These are phyloP conservation scores for Eutrigla gurnardus DNA, from an alignment of 2,797 vertebrate genomes.

Conservation along the genomic window DNA sequence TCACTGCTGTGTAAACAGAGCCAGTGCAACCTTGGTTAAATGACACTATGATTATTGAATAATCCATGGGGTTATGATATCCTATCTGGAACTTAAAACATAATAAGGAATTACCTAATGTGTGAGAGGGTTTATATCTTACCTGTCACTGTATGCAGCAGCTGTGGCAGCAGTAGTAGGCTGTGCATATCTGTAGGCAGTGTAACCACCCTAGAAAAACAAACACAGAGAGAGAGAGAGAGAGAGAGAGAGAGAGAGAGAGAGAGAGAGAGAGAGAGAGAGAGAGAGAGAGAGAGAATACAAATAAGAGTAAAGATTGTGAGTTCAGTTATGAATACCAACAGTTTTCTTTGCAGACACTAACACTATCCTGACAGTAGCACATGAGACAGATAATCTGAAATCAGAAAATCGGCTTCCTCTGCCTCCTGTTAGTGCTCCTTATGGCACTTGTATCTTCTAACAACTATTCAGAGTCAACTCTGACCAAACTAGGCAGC, in stretches of 20 bases:
- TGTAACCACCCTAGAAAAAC: slow-evolving; percentile 91
- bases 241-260: not conserved
- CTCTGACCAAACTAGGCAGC: not conserved
- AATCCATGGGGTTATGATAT: not conserved
- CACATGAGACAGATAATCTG: not conserved
- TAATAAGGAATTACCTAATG: not conserved
- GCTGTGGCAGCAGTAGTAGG: slow-evolving; percentile 95
- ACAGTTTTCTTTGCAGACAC: not conserved
- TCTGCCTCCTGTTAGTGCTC: not conserved
- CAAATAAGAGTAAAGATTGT: slow-evolving; percentile 11
- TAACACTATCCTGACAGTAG: not conserved
- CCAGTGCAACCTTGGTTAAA: not conserved
- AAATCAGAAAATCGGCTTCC: not conserved
- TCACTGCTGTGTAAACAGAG: not conserved
- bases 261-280: too few species aligned
- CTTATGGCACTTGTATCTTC: not conserved
- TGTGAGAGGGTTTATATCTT: slow-evolving; percentile 69
- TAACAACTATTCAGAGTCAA: not conserved
- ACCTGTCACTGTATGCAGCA: slow-evolving; percentile 99
- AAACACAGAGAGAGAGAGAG: slow-evolving; percentile 9
- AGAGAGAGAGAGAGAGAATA: not conserved
- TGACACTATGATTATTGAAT: not conserved
- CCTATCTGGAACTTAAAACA: not conserved
- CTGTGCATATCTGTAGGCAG: slow-evolving; percentile 97
- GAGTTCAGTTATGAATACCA: not conserved